A percentile compares a stretch with the other conserved stretches of the same genome.
Conservation (phyloP, 2,888 invertebrate genomes). For the Macrosiphum euphorbiae region DNA sequence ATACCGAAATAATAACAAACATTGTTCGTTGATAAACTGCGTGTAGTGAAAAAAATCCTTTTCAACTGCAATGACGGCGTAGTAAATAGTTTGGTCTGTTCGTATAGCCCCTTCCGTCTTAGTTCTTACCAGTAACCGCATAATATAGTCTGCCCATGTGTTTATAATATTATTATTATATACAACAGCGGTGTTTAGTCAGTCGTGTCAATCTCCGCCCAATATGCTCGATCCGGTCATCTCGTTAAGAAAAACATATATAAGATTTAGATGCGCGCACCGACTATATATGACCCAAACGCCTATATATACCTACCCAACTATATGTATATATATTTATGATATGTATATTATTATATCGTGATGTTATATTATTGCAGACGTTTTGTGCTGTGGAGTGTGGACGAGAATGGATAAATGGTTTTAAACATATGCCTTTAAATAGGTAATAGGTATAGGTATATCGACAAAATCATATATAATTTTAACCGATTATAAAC, state of each 20-base stretch:
- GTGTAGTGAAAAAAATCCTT: background rate
- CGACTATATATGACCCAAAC: background rate
- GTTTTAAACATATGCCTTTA: background rate
- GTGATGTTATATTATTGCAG: background rate
- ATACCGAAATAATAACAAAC: background rate
- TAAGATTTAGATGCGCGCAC: slow-evolving; percentile 9
- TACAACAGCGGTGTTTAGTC: slow-evolving; percentile 18
- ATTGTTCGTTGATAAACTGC: background rate
- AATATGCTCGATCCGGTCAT: slow-evolving; percentile 5
- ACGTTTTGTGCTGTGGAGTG: background rate
- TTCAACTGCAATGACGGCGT: slow-evolving; percentile 6
- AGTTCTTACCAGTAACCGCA: background rate
- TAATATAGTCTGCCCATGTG: background rate
- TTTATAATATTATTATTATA: background rate
- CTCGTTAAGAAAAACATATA: slow-evolving; percentile 14
- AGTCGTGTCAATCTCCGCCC: slow-evolving; percentile 52
- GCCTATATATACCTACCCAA: background rate
- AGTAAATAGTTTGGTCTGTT: background rate
- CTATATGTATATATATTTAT: background rate
- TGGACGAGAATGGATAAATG: background rate
- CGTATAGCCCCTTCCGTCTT: background rate
- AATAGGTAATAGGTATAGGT: background rate
- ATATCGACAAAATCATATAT: background rate
- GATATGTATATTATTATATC: background rate
- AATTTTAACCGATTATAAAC: background rate